Conservation (phyloP, 2,888 invertebrate genomes). For the Oegoconia quadripuncta region DNA sequence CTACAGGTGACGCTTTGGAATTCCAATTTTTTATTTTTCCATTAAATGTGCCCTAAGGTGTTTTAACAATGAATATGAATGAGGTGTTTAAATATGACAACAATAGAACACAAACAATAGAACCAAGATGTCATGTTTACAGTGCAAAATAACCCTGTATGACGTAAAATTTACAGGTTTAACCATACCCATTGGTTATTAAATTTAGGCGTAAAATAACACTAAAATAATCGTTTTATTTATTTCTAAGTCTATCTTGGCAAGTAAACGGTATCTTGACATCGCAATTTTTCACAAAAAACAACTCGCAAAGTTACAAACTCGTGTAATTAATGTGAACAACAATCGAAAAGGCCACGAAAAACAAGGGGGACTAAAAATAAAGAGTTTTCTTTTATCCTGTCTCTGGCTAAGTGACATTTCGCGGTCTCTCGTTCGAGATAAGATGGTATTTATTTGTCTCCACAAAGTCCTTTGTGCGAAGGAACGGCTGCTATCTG, state of each 20-base stretch:
- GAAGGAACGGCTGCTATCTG: not conserved
- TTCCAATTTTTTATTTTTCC: too few relatives aligned
- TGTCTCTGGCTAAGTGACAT: conserved; percentile 40
- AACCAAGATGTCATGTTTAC: too few relatives aligned
- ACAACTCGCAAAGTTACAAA: conserved; percentile 10
- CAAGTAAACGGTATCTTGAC: conserved; percentile 3
- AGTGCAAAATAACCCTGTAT: too few relatives aligned
- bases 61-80: too few relatives aligned
- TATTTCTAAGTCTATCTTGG: conserved; percentile 4
- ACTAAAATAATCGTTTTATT: too few relatives aligned
- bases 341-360: conserved; percentile 11
- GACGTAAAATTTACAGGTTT: too few relatives aligned
- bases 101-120: too few relatives aligned
- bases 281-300: conserved; percentile 9
- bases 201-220: too few relatives aligned
- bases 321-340: conserved; percentile 17
- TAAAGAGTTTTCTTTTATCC: conserved; percentile 23
- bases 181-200: too few relatives aligned
- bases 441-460: conserved; percentile 66
- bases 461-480: conserved; percentile 27
- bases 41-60: too few relatives aligned
- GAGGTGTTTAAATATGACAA: too few relatives aligned
- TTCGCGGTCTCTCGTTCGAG: conserved; percentile 46
- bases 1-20: too few relatives aligned
- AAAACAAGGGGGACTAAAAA: conserved; percentile 13